Conservation (phyloP, 1,140 invertebrate species). For the Chrysopa pallens region DNA sequence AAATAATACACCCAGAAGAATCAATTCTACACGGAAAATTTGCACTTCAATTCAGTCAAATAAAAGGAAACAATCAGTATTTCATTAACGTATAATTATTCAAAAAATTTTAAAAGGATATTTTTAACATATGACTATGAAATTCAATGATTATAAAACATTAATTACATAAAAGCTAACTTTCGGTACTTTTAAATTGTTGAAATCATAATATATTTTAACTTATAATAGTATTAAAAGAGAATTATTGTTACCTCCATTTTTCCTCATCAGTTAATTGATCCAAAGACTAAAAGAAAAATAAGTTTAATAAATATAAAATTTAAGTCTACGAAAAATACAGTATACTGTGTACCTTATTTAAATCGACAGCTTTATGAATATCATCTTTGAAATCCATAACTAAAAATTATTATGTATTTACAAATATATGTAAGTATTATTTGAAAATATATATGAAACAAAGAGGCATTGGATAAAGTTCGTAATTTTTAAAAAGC, state of each 20-base stretch:
- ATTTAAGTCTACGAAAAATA: constrained; percentile 2
- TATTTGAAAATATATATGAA: too few species aligned
- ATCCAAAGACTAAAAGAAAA: constrained; percentile 38
- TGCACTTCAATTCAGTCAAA: too few species aligned
- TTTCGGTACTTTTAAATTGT: too few species aligned
- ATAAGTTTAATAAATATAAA: constrained; percentile 8
- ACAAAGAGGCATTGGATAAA: too few species aligned
- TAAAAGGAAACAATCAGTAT: too few species aligned
- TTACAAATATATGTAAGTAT: too few species aligned
- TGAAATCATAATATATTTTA: constrained; percentile 4
- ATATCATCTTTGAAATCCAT: constrained; percentile 19
- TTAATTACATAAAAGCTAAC: background rate
- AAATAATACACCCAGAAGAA: too few species aligned
- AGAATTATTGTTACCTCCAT: constrained; percentile 29
- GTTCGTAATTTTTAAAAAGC: too few species aligned
- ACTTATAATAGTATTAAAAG: constrained; percentile 4
- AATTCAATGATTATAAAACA: constrained; percentile 5
- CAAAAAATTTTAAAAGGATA: constrained; percentile 8
- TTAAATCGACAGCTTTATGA: constrained; percentile 36
- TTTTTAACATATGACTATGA: constrained; percentile 6
- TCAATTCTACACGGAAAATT: too few species aligned
- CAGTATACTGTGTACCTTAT: constrained; percentile 24
- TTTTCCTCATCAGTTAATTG: constrained; percentile 51
- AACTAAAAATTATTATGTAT: too few species aligned
- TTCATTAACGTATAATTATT: constrained; percentile 4